A percentile compares a stretch with the other conserved stretches of the same genome.
Conservation (phyloP, 1,140 invertebrate genomes). For the Drosophila sturtevanti region DNA sequence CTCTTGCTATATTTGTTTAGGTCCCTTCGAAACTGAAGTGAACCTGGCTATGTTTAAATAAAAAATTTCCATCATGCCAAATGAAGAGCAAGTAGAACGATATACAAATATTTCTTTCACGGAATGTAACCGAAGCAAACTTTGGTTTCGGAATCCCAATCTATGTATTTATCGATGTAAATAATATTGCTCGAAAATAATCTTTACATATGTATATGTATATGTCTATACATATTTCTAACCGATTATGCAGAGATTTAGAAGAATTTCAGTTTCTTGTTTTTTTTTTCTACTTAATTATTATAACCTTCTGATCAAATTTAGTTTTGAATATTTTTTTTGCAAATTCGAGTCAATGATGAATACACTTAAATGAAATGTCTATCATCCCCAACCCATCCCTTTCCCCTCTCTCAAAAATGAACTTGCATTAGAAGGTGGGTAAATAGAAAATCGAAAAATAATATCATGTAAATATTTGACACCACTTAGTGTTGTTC, state of each 20-base stretch:
- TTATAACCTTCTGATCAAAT: no score
- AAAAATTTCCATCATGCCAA: conserved; percentile 29
- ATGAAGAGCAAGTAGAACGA: neutral
- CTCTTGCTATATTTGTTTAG: conserved; percentile 52
- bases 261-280: no score
- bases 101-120: conserved; percentile 14
- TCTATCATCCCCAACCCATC: no score
- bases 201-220: neutral
- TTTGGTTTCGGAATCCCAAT: neutral
- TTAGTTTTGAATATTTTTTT: no score
- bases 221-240: no score
- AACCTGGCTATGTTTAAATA: conserved; percentile 45
- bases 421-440: conserved; percentile 36
- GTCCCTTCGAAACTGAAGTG: conserved; percentile 18
- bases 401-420: conserved; percentile 22
- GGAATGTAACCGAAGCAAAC: neutral
- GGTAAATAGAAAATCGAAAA: conserved; percentile 75
- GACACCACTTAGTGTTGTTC: conserved; percentile 66
- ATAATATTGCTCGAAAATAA: neutral
- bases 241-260: no score
- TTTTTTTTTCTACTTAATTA: no score
- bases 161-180: neutral
- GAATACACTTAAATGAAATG: no score
- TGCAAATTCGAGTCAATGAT: no score
- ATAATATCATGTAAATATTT: conserved; percentile 80